Evolutionary conservation across 2,888 invertebrate genomes (phyloP).

Genomic region (Lapara coniferarum): DNA sequence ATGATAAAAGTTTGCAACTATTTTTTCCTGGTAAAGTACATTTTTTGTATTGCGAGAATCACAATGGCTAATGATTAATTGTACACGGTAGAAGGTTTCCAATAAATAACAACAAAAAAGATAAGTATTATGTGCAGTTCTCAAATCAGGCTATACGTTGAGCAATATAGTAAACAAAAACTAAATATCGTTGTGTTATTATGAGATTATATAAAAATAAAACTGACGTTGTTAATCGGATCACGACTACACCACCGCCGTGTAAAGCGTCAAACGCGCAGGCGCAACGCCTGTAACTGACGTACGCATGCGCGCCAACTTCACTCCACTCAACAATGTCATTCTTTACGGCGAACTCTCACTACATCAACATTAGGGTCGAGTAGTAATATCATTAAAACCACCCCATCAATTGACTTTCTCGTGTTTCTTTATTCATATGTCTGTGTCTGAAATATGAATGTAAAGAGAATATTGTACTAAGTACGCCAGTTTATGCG

Average conservation of each 20-base stretch:
- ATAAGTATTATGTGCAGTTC: constrained; percentile 30
- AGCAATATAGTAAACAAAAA: constrained; percentile 36
- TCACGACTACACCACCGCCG: constrained; percentile 82
- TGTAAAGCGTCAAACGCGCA: constrained; percentile 82
- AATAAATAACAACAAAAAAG: constrained; percentile 19
- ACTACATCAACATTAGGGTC: constrained; percentile 20
- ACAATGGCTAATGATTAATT: constrained; percentile 42
- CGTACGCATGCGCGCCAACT: constrained; percentile 76
- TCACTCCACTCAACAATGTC: constrained; percentile 63
- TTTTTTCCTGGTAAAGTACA: constrained; percentile 43
- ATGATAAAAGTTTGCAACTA: constrained; percentile 31
- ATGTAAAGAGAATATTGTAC: too few relatives aligned
- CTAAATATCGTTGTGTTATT: constrained; percentile 42
- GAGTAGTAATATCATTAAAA: constrained; percentile 12
- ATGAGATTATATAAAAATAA: constrained; percentile 57
- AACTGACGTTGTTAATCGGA: constrained; percentile 83
- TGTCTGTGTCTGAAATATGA: not conserved
- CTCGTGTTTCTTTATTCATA: not conserved
- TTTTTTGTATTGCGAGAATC: constrained; percentile 48
- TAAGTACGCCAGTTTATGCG: too few relatives aligned
- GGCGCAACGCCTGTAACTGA: constrained; percentile 81
- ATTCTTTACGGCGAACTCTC: constrained; percentile 35
- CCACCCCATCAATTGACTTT: not conserved
- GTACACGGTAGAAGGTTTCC: constrained; percentile 20
- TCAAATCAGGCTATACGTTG: constrained; percentile 64